Conservation (phyloP, 2,888 invertebrate species). For the Ceraclea dissimilis region DNA sequence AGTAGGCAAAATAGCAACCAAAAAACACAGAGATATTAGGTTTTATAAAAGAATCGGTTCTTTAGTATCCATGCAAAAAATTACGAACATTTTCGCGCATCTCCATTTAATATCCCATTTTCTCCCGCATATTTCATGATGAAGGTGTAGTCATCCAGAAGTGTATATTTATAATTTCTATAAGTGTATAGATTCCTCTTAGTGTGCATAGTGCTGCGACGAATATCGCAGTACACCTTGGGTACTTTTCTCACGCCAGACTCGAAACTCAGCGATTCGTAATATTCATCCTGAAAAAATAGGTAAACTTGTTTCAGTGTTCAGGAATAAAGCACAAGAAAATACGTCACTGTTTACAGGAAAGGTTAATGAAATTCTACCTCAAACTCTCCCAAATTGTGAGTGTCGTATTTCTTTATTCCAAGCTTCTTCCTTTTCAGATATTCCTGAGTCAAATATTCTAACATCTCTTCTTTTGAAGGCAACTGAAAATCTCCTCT, state of each 20-base stretch:
- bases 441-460: constrained; percentile 29
- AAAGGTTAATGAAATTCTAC: no score
- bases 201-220: constrained; percentile 44
- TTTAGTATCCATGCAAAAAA: no score
- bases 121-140: constrained; percentile 29
- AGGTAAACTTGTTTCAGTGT: no score
- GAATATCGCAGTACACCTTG: constrained; percentile 48
- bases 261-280: constrained; percentile 48
- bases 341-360: no score
- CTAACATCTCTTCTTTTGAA: constrained; percentile 55
- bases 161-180: constrained; percentile 45
- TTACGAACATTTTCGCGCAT: not conserved
- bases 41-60: no score
- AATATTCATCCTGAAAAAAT: constrained; percentile 46
- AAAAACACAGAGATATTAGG: no score
- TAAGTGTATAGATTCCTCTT: constrained; percentile 46
- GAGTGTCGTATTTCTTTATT: constrained; percentile 15
- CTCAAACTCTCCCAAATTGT: constrained; percentile 18
- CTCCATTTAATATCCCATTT: not conserved
- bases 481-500: constrained; percentile 55
- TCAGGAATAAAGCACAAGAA: no score
- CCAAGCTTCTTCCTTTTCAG: constrained; percentile 10
- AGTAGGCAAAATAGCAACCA: no score
- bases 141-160: constrained; percentile 45
- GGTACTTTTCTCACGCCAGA: constrained; percentile 46